Conservation (phyloP, 2,113 vertebrate species). For the Vanacampus margaritifer region DNA sequence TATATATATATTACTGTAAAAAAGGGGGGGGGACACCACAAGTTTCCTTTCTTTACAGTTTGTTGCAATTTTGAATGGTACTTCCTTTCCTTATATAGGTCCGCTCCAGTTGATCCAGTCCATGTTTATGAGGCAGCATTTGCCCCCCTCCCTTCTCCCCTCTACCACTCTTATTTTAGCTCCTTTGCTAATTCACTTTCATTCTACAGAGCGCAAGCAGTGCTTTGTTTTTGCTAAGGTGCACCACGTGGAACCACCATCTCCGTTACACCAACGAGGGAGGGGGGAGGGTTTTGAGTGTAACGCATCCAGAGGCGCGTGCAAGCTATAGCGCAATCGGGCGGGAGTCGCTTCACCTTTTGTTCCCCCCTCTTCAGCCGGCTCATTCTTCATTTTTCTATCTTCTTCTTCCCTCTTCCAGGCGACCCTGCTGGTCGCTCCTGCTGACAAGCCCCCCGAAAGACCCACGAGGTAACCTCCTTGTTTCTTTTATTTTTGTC, state of each 20-base stretch:
- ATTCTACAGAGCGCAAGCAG: slow-evolving; percentile 21
- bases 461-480: slow-evolving; percentile 85
- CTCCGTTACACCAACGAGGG: slow-evolving; percentile 39
- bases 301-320: slow-evolving; percentile 57
- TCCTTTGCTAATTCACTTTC: slow-evolving; percentile 42
- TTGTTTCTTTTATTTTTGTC: slow-evolving; percentile 42
- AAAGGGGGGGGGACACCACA: neutral
- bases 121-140: slow-evolving; percentile 50
- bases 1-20: no score
- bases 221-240: slow-evolving; percentile 37
- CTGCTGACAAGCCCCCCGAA: slow-evolving; percentile 81
- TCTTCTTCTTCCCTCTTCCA: slow-evolving; percentile 74
- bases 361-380: slow-evolving; percentile 63
- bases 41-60: neutral
- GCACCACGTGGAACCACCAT: slow-evolving; percentile 63
- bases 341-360: slow-evolving; percentile 43
- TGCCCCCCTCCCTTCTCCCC: slow-evolving; percentile 36
- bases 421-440: slow-evolving; percentile 83
- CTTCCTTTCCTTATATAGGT: neutral
- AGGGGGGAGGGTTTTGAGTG: slow-evolving; percentile 62
- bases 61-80: neutral
- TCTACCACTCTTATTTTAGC: slow-evolving; percentile 9
- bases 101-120: slow-evolving; percentile 58
- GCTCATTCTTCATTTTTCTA: slow-evolving; percentile 67
- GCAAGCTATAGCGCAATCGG: slow-evolving; percentile 55